A percentile compares a stretch with the other conserved stretches of the same genome.
phyloP scores from a whole-genome alignment of 2,797 vertebrate species.

The Apogon talboti region DNA sequence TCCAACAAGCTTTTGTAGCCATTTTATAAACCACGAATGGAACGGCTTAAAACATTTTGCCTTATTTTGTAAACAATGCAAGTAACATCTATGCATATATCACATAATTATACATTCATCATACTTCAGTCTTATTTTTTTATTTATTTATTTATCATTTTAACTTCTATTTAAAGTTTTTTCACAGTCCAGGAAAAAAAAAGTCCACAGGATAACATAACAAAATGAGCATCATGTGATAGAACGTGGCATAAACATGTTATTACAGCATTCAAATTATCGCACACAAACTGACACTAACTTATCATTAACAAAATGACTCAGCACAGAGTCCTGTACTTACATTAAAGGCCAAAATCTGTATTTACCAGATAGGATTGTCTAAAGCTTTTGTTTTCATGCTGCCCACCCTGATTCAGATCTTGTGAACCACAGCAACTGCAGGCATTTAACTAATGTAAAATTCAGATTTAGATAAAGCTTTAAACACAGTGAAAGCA shows the following conservation, averaged over 20 bases:
- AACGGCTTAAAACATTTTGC: neutral
- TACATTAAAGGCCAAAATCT: conserved; percentile 36
- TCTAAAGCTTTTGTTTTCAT: conserved; percentile 10
- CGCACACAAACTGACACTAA: conserved; percentile 50
- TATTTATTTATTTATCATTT: neutral
- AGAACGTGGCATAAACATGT: conserved; percentile 57
- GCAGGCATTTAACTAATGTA: neutral
- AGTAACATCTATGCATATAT: too few relatives aligned
- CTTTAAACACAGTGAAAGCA: neutral
- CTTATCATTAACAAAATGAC: conserved; percentile 64
- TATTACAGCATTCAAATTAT: conserved; percentile 56
- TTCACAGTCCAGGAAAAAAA: conserved; percentile 18
- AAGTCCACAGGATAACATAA: conserved; percentile 22
- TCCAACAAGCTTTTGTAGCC: neutral
- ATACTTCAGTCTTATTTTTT: neutral
- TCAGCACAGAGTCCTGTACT: conserved; percentile 51
- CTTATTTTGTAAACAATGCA: neutral
- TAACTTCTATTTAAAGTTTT: conserved; percentile 13
- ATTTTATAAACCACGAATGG: neutral
- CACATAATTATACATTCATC: too few relatives aligned
- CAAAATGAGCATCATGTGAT: conserved; percentile 40
- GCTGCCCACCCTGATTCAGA: conserved; percentile 9
- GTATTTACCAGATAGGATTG: conserved; percentile 44
- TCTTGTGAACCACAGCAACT: neutral
- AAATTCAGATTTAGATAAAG: neutral